Evolutionary conservation across 2,113 vertebrate genomes (phyloP).

Genomic region (Pipra filicauda): DNA sequence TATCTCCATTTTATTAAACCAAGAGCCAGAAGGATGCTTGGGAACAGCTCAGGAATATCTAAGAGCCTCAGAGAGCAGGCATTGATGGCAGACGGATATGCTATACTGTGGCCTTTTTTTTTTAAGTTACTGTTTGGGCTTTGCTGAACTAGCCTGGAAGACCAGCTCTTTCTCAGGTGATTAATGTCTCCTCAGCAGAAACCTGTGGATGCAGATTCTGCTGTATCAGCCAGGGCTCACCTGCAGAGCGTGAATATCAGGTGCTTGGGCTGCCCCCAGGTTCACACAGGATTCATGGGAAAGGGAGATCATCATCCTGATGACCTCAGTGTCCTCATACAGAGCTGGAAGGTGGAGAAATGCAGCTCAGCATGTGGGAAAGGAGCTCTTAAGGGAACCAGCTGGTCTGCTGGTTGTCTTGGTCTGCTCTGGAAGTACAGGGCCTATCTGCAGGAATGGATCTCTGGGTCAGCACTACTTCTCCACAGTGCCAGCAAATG

Average conservation of each 20-base stretch:
- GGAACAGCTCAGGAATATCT: background rate
- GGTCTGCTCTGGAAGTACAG: background rate
- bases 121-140: background rate
- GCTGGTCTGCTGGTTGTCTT: background rate
- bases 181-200: conserved; percentile 43
- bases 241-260: conserved; percentile 45
- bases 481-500: background rate
- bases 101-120: background rate
- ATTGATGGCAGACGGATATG: background rate
- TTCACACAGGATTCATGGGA: conserved; percentile 32
- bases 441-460: background rate
- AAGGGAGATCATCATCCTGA: conserved; percentile 29
- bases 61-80: background rate
- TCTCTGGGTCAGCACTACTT: conserved; percentile 40
- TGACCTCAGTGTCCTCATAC: conserved; percentile 13
- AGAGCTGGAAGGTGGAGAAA: conserved; percentile 45
- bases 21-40: background rate
- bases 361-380: conserved; percentile 41
- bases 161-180: conserved; percentile 33
- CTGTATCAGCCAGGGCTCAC: conserved; percentile 48
- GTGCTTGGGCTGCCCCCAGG: conserved; percentile 39
- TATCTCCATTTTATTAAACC: background rate
- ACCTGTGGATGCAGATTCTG: conserved; percentile 33
- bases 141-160: conserved; percentile 8
- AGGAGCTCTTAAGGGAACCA: conserved; percentile 24